Percentiles rank a stretch among this genome's conserved stretches.
Evolutionary conservation across 1,140 invertebrate species (phyloP).

Genomic region (Chironomus striatipennis): DNA sequence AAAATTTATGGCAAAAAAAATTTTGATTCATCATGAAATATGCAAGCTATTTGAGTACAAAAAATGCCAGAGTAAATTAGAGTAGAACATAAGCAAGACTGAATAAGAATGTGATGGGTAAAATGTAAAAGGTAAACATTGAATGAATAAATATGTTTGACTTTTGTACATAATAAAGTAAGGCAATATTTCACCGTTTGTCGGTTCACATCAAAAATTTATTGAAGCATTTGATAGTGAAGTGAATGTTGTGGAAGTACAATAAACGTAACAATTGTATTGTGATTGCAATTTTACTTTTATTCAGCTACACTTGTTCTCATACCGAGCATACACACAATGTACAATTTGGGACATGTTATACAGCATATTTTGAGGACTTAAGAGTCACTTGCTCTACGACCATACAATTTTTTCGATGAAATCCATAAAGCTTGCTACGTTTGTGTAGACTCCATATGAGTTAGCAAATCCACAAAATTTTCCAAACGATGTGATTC

Average conservation of each 20-base stretch:
- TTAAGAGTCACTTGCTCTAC: neutral
- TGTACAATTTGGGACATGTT: no score
- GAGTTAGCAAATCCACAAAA: slow-evolving; percentile 42
- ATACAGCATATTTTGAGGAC: no score
- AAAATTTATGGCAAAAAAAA: neutral
- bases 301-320: no score
- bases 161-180: no score
- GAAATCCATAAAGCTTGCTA: slow-evolving; percentile 53
- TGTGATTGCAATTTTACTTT: no score
- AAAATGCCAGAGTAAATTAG: neutral
- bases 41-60: neutral
- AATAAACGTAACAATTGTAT: no score
- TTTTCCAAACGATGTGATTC: slow-evolving; percentile 51
- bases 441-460: slow-evolving; percentile 53
- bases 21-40: slow-evolving; percentile 9
- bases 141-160: no score
- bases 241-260: no score
- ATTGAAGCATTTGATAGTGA: no score
- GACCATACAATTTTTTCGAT: slow-evolving; percentile 51
- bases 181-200: no score
- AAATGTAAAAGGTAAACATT: neutral
- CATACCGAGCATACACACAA: no score
- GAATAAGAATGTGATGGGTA: neutral
- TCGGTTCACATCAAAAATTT: no score
- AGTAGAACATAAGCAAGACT: neutral